Percentiles rank a stretch among this genome's conserved stretches.
Conservation (phyloP, 2,113 vertebrate species). For the Pontoporia blainvillei region DNA sequence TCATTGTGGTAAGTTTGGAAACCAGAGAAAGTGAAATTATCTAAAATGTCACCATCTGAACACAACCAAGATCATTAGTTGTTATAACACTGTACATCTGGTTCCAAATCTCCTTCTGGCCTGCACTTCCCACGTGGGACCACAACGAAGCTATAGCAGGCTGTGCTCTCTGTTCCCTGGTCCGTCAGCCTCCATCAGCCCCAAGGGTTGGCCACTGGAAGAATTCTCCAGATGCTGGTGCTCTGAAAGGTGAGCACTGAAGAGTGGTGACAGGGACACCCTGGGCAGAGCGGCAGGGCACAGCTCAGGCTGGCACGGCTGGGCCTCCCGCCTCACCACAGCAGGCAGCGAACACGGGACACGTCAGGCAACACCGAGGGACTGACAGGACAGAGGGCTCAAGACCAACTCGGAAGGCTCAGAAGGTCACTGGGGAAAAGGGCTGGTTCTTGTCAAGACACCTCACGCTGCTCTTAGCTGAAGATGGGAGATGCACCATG, state of each 20-base stretch:
- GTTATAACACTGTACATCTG: neutral
- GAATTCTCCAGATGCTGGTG: neutral
- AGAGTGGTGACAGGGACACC: neutral
- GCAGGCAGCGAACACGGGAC: neutral
- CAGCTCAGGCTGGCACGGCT: neutral
- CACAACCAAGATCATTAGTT: neutral
- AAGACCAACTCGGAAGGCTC: neutral
- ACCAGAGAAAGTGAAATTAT: neutral
- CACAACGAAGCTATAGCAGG: neutral
- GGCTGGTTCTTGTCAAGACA: neutral
- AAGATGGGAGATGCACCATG: neutral
- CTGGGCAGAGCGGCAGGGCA: accelerated
- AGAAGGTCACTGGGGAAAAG: neutral
- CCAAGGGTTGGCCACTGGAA: neutral
- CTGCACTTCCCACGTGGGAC: neutral
- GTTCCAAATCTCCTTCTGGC: neutral
- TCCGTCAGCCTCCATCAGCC: neutral
- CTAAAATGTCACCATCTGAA: neutral
- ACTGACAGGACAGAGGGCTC: neutral
- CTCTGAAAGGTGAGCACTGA: neutral
- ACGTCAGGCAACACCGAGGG: neutral
- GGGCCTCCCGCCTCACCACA: neutral
- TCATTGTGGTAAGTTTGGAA: neutral
- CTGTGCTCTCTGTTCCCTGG: neutral
- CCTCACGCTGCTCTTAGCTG: neutral